Evolutionary conservation across 2,797 vertebrate genomes (phyloP), one percentile per base, ranked within the genome.

Genomic region (Passerculus sandwichensis): DNA sequence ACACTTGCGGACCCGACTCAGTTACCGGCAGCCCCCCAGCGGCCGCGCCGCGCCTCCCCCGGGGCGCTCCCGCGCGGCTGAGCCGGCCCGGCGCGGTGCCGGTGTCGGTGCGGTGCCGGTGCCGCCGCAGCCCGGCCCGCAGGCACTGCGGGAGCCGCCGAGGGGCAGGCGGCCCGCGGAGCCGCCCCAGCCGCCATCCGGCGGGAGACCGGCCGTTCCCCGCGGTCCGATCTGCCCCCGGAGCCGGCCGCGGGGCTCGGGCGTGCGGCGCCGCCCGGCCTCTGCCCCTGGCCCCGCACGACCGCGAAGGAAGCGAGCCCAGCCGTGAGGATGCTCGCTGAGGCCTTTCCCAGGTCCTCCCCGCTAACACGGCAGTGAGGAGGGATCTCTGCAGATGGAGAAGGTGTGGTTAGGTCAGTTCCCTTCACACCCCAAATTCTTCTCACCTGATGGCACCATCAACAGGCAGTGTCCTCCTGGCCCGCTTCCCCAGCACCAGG

Each of bases 391-490:
- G 70, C 74, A 20, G 78, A 36, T 59, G 59, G 32, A 62, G 53
- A 38, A 56, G 70, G n/a, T 29, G 74, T 77, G 40, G 51, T 30
- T 59, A 36, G 30, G 36, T 51, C 51, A 29, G 40, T 14, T 30
- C 9, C 17, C 25, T 13, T 70, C 36, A 1, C 18, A 54, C 32
- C 44, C 64, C 42, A 17, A n/a, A 27, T 48, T 62, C 22, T 38
- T n/a, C 72, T 89, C 69, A n/a, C 71, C 84, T 53, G 36, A 10
- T 2, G 17, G 53, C 45, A 47, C 53, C 74, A 40, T 69, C 95
- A 96, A 93, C 95, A 92, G 85, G 91, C 92, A 83, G 48, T 7
- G 6, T 32, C 40, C n/a, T 38, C 61, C 59, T 8, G 38, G 56
- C 21, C 62, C 0, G 1, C 44, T 9, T 23, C 26, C 32, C 32